A percentile compares a stretch with the other conserved stretches of the same genome.
These are phyloP conservation scores for Magallana gigas DNA, from an alignment of 1,140 invertebrate species.

Conservation along the genomic window DNA sequence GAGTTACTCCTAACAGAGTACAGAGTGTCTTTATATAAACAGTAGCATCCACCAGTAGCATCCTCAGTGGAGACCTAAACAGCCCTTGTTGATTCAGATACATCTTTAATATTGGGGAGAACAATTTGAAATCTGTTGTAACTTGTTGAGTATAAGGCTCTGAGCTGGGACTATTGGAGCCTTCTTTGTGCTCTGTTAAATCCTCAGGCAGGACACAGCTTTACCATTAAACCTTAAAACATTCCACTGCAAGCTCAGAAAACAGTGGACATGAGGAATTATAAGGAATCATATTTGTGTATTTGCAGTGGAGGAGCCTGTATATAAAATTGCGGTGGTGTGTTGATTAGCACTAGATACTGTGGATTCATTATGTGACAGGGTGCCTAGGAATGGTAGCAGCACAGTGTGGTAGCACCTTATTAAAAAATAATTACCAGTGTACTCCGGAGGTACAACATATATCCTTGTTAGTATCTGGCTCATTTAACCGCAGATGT, in stretches of 20 bases:
- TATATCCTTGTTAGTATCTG: not conserved
- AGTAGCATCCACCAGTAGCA: too few relatives aligned
- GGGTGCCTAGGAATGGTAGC: not conserved
- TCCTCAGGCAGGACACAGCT: not conserved
- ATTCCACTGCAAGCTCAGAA: not conserved
- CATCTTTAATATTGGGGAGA: too few relatives aligned
- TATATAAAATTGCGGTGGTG: conserved; percentile 4
- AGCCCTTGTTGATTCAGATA: too few relatives aligned
- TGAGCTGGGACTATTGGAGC: not conserved
- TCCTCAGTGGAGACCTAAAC: too few relatives aligned
- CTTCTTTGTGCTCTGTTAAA: not conserved
- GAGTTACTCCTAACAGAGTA: too few relatives aligned
- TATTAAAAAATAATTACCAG: conserved; percentile 18
- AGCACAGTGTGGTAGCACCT: not conserved
- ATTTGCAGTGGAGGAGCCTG: not conserved
- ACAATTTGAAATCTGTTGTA: too few relatives aligned
- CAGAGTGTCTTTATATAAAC: too few relatives aligned
- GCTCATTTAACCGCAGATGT: not conserved
- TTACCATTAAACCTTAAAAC: conserved; percentile 9
- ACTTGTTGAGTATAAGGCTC: too few relatives aligned
- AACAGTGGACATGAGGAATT: conserved; percentile 9
- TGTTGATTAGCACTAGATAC: conserved; percentile 22
- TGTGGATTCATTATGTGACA: not conserved
- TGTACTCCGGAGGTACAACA: not conserved
- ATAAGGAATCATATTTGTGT: conserved; percentile 8